A percentile compares a stretch with the other conserved stretches of the same genome.
Conservation (phyloP, 2,113 vertebrate species). For the Bos indicus region DNA sequence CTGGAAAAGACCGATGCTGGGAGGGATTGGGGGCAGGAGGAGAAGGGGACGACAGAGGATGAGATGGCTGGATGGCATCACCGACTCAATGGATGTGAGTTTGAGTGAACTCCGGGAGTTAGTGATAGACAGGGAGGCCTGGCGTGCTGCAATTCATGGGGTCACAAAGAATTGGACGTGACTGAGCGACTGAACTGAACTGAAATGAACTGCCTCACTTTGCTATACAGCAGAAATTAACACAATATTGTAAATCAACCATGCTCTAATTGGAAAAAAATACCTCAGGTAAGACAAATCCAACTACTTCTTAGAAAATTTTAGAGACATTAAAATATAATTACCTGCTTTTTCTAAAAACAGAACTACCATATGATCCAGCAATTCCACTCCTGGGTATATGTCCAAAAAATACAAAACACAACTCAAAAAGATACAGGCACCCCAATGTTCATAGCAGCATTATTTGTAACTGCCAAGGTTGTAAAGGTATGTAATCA, state of each 20-base stretch:
- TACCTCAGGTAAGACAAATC: neutral
- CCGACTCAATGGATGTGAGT: rapidly evolving
- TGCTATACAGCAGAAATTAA: neutral
- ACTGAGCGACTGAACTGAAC: too few relatives aligned
- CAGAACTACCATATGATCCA: neutral
- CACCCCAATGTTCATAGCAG: neutral
- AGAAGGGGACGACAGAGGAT: too few relatives aligned
- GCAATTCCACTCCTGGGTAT: neutral
- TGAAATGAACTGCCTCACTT: neutral
- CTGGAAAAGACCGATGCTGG: too few relatives aligned
- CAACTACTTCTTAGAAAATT: constrained; percentile 37
- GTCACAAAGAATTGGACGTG: too few relatives aligned
- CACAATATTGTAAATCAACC: neutral
- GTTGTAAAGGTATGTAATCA: neutral
- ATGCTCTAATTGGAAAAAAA: neutral
- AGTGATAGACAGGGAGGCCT: too few relatives aligned
- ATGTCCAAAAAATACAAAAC: neutral
- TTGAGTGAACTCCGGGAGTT: too few relatives aligned
- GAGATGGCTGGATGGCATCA: too few relatives aligned
- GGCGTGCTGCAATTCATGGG: too few relatives aligned
- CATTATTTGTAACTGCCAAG: neutral
- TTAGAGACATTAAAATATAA: constrained; percentile 32
- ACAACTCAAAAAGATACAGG: neutral
- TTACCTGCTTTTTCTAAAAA: constrained; percentile 72
- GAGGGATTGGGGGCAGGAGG: too few relatives aligned